Evolutionary conservation across 2,888 invertebrate genomes (phyloP).

Genomic region (Acheta domesticus): DNA sequence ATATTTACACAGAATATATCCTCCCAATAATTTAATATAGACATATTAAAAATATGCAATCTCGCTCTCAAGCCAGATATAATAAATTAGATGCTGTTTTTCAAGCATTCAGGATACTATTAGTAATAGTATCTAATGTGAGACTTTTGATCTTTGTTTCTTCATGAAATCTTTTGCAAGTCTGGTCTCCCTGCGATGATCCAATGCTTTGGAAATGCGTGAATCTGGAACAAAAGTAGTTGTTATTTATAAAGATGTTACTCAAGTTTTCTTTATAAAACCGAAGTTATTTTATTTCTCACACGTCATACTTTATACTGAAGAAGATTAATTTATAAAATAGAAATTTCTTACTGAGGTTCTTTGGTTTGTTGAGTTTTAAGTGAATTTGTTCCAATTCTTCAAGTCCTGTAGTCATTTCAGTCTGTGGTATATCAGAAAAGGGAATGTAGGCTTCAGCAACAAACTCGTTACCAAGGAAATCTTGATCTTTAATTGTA

Average conservation of each 20-base stretch:
- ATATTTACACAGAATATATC: too few relatives aligned
- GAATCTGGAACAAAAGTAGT: constrained; percentile 52
- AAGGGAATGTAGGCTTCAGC: constrained; percentile 90
- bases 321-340: neutral
- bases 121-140: too few relatives aligned
- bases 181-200: constrained; percentile 82
- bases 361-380: constrained; percentile 65
- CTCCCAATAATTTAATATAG: too few relatives aligned
- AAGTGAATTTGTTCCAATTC: constrained; percentile 70
- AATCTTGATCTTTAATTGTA: constrained; percentile 93
- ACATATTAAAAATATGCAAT: too few relatives aligned
- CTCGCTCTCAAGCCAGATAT: too few relatives aligned
- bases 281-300: neutral
- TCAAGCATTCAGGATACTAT: too few relatives aligned
- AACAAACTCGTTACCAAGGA: constrained; percentile 90
- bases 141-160: constrained; percentile 63
- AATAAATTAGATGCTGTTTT: too few relatives aligned
- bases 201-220: constrained; percentile 72
- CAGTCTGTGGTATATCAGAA: constrained; percentile 65
- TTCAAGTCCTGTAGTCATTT: constrained; percentile 53
- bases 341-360: constrained; percentile 52
- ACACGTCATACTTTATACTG: neutral
- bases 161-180: constrained; percentile 86
- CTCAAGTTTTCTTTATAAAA: too few relatives aligned
- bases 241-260: too few relatives aligned